These are phyloP conservation scores for Aphelinus atriplicis DNA, from an alignment of 1,140 invertebrate species.

Conservation along the genomic window DNA sequence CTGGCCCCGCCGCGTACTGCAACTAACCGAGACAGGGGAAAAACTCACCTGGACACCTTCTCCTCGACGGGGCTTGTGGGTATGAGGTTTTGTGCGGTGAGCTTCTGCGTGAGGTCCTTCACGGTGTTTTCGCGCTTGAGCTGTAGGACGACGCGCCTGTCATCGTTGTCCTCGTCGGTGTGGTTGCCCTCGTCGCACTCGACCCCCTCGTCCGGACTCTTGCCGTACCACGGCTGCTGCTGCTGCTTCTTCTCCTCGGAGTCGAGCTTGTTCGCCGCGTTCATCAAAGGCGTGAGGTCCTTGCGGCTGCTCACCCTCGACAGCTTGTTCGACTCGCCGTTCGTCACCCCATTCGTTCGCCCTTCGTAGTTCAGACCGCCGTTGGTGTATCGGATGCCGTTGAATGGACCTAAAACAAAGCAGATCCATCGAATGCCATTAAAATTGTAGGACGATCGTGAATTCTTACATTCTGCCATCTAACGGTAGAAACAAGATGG, in stretches of 20 bases:
- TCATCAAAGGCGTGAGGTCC: conserved; percentile 69
- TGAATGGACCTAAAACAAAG: conserved; percentile 48
- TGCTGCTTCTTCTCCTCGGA: conserved; percentile 75
- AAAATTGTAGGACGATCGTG: no score
- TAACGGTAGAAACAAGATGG: no score
- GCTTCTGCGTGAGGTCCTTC: conserved; percentile 86
- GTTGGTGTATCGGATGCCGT: conserved; percentile 66
- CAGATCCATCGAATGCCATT: no score
- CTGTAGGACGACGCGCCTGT: conserved; percentile 71
- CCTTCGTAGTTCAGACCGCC: conserved; percentile 47
- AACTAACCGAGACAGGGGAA: conserved; percentile 32
- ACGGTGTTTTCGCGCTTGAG: conserved; percentile 82
- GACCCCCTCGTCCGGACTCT: conserved; percentile 63
- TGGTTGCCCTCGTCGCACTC: conserved; percentile 66
- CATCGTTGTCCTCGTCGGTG: conserved; percentile 69
- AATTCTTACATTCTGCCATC: no score
- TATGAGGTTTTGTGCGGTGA: conserved; percentile 75
- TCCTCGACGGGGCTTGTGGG: conserved; percentile 70
- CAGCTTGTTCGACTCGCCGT: conserved; percentile 59
- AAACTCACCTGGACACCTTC: conserved; percentile 62
- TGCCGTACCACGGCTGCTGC: conserved; percentile 58
- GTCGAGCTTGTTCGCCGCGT: conserved; percentile 70
- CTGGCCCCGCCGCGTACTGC: background rate
- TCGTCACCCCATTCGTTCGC: conserved; percentile 48
- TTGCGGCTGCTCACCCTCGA: conserved; percentile 66